Base-by-base conservation (phyloP, 2,113 vertebrate genomes). In the Montifringilla adamsi region DNA sequence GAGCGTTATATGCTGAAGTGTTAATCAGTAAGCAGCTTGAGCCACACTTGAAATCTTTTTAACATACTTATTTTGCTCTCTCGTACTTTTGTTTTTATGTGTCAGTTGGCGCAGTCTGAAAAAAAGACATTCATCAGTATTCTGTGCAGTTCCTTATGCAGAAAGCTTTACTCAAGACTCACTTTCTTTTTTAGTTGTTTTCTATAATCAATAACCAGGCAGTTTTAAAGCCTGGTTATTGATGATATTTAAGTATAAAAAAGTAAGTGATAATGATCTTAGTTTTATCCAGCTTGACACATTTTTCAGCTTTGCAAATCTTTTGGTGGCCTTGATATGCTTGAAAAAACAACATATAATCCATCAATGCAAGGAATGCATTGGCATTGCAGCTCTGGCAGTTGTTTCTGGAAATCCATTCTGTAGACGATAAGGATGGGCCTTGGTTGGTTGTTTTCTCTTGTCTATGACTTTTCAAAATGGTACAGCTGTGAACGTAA, bases 1-100 rank as follows among this genome's bases (percentile, higher is more conserved):
- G 50, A 94, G 76, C 87, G 92, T 95, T 97, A 96, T 64, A 89
- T 94, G 90, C 91, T 95, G 93, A 96, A 97, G 93, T 76, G 89
- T 98, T 98, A 97, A 98, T 98, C 96, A 97, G 96, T 98, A 98
- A 98, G 96, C 97, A 95, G 97, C 91, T 94, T 97, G 93, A 97
- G 94, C 93, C 86, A 52, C 84, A 96, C 96, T 97, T 96, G 92
- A 93, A 97, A 96, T 96, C 96, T 97, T 86, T 97, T 97, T 95
- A 93, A 96, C 95, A 91, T 84, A 95, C 96, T 96, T 97, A 90
- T 78, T 97, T 98, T 97, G 82, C 94, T 97, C 79, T 96, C 95
- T 95, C 82, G 69, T 63, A 73, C 90, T 89, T 90, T 94, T 96
- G 95, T 69, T 97, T 68, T 97, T 95, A 88, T 95, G 92, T 97